Evolutionary conservation across 35 echinoderm and acorn worm genomes (phyloP).

Genomic region (Eucidaris tribuloides): DNA sequence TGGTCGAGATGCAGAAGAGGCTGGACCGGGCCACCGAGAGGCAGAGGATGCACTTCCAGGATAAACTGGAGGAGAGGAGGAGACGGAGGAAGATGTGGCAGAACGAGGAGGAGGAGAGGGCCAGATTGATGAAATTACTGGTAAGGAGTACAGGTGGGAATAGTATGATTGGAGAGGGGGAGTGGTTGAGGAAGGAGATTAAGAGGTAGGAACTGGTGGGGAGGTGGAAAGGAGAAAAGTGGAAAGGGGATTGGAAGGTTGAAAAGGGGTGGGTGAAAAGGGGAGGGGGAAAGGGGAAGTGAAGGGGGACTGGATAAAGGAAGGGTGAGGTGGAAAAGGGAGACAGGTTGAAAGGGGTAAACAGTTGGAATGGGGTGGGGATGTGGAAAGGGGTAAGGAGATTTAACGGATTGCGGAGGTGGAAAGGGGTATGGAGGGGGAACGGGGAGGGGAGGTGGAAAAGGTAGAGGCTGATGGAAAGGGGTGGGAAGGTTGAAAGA

Average conservation of each 20-base stretch:
- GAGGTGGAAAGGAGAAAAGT: neutral
- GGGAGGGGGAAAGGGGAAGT: neutral
- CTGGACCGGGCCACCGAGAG: slow-evolving; percentile 55
- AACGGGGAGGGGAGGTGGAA: neutral
- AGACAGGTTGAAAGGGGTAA: neutral
- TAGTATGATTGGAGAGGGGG: too few relatives aligned
- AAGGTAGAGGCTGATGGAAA: neutral
- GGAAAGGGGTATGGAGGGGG: neutral
- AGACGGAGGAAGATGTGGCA: neutral
- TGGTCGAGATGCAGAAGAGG: slow-evolving; percentile 39
- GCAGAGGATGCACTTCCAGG: slow-evolving; percentile 39
- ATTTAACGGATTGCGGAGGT: neutral
- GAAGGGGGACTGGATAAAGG: neutral
- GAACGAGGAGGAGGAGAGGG: slow-evolving; percentile 67
- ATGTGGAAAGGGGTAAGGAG: neutral
- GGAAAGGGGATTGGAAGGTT: neutral
- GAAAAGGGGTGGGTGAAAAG: neutral
- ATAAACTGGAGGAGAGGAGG: slow-evolving; percentile 63
- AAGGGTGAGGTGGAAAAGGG: neutral
- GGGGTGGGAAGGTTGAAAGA: neutral
- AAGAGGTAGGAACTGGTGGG: neutral
- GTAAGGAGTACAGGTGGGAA: too few relatives aligned
- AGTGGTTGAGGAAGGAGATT: too few relatives aligned
- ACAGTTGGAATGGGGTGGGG: neutral
- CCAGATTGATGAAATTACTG: slow-evolving; percentile 34